Evolutionary conservation across 2,888 invertebrate genomes (phyloP).

Genomic region (Encarsia formosa): DNA sequence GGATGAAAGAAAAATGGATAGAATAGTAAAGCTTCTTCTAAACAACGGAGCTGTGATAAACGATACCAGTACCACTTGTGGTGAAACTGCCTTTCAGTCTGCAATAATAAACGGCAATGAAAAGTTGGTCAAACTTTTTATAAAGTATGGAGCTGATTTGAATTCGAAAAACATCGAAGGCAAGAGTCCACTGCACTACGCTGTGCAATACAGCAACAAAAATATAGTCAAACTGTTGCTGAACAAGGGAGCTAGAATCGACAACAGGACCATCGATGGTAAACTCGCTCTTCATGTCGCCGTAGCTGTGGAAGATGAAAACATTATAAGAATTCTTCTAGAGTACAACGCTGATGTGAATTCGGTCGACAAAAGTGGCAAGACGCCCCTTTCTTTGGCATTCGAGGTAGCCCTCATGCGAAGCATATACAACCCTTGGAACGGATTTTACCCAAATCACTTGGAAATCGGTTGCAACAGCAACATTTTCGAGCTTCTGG

Average conservation of each 20-base stretch:
- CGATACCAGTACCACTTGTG: slow-evolving; percentile 3
- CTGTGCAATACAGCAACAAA: slow-evolving; percentile 56
- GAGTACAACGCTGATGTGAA: slow-evolving; percentile 56
- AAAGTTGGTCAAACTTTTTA: slow-evolving; percentile 54
- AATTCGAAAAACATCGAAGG: slow-evolving; percentile 9
- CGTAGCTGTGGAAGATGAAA: slow-evolving; percentile 51
- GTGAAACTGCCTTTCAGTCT: slow-evolving; percentile 53
- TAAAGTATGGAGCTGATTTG: slow-evolving; percentile 56
- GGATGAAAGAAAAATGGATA: slow-evolving; percentile 16
- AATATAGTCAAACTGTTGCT: slow-evolving; percentile 56
- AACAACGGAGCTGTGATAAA: slow-evolving; percentile 16
- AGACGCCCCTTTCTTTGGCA: slow-evolving; percentile 48
- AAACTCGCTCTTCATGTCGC: slow-evolving; percentile 66
- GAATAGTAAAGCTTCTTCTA: slow-evolving; percentile 13
- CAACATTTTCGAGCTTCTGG: slow-evolving; percentile 13
- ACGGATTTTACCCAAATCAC: slow-evolving; percentile 13
- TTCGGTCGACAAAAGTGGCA: slow-evolving; percentile 54
- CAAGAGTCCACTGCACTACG: slow-evolving; percentile 55
- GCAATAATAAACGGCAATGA: slow-evolving; percentile 58
- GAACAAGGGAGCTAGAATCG: slow-evolving; percentile 57
- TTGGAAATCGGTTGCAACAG: slow-evolving; percentile 2
- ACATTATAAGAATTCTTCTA: slow-evolving; percentile 56
- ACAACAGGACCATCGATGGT: slow-evolving; percentile 59
- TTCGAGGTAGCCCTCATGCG: slow-evolving; percentile 16
- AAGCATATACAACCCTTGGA: slow-evolving; percentile 22